phyloP scores from a whole-genome alignment of 2,113 vertebrate species.

The Trinectes maculatus region DNA sequence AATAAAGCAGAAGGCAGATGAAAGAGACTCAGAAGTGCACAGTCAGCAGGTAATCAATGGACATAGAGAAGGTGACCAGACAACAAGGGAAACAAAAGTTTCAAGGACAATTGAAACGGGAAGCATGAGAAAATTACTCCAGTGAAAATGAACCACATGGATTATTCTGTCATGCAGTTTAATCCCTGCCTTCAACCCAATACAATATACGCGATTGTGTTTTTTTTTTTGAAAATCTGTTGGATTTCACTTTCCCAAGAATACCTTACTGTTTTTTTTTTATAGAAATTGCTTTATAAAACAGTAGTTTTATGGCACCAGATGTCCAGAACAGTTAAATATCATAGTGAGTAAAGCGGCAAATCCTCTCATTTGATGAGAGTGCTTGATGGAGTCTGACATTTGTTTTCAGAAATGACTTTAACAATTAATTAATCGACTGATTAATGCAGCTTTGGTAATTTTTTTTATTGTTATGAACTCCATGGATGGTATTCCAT shows the following conservation, averaged over 20 bases:
- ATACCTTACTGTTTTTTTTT: not conserved
- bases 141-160: not conserved
- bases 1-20: not conserved
- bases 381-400: not conserved
- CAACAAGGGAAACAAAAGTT: not conserved
- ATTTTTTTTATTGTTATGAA: not conserved
- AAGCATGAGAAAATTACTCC: not conserved
- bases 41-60: not conserved
- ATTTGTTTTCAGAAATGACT: no score
- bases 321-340: no score
- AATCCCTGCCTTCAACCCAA: not conserved
- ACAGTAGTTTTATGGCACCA: no score
- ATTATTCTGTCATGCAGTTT: not conserved
- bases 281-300: no score
- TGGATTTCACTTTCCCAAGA: no score
- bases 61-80: not conserved
- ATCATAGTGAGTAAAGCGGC: not conserved
- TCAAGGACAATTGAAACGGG: not conserved
- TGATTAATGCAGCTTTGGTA: not conserved
- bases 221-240: not conserved
- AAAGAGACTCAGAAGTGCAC: not conserved
- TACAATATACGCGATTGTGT: not conserved
- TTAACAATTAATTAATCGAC: no score
- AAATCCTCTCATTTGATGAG: not conserved
- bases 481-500: not conserved